Percentiles rank a stretch among this genome's conserved stretches.
phyloP scores from a whole-genome alignment of 2,888 invertebrate genomes.

The Hedya salicella region DNA sequence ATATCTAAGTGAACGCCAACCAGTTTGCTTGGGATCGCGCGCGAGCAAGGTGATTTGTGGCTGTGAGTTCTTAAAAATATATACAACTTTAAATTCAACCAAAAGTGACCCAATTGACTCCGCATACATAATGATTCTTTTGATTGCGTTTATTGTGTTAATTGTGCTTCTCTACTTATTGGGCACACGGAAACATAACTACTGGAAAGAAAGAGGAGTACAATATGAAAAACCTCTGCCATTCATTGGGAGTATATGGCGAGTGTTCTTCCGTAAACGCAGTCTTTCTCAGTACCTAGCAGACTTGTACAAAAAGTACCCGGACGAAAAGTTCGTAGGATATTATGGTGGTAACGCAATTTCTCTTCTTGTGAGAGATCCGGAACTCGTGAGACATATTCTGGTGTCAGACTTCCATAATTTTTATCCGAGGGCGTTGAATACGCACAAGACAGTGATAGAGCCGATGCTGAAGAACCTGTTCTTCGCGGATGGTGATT shows the following conservation, averaged over 20 bases:
- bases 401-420: constrained; percentile 7
- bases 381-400: constrained; percentile 10
- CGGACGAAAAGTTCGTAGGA: constrained; percentile 6
- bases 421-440: constrained; percentile 9
- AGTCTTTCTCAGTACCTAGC: background rate
- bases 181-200: background rate
- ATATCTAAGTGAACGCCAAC: too few species aligned
- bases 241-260: background rate
- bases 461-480: constrained; percentile 17
- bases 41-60: too few species aligned
- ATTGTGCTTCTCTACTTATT: background rate
- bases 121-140: too few species aligned
- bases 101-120: too few species aligned
- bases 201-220: constrained; percentile 1
- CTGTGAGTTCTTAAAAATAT: too few species aligned
- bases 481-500: constrained; percentile 42
- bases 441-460: constrained; percentile 17
- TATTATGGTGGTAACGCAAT: background rate
- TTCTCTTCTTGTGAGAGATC: background rate
- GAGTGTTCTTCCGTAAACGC: background rate
- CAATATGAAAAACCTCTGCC: constrained; percentile 2
- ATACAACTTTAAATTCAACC: too few species aligned
- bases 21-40: too few species aligned
- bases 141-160: background rate
- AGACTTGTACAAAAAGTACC: constrained; percentile 5